Base-by-base conservation (phyloP, 2,797 vertebrate genomes). In the Chlorospingus semifuscus region DNA sequence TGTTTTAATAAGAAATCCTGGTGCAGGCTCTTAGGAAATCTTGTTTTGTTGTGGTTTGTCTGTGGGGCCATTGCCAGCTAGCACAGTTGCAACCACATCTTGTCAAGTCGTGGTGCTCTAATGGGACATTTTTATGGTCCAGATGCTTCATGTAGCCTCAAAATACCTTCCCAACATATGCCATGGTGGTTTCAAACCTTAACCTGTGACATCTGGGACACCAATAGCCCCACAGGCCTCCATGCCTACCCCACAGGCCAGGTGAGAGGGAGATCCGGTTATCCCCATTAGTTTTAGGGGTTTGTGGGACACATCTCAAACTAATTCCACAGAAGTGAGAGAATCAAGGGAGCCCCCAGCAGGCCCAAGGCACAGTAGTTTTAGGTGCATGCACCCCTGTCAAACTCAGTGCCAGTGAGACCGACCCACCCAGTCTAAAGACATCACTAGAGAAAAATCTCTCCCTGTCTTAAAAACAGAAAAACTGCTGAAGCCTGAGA, bases 181-280 rank as follows among this genome's bases (percentile, higher is more conserved):
- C 39, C 39, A 10, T 9, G 15, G 39, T 46, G 30, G 17, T 47
- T 90, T 75, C 50, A 36, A 65, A 44, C 50, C 81, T 61, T 68
- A 8, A 64, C 46, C 61, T 59, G 37, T 39, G 79, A 26, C 23
- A 32, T 55, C 26, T 60, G 69, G 46, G 39, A 59, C 24, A 41
- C 16, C 0, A 2, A 39, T 15, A 78, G 27, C 26, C 18, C 46
- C 0, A 0, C 5, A 42, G 66, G 18, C n/a, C 37, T 69, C 27
- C 16, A 57, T 1, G 3, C 8, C 11, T 50, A 47, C 46, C 21
- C 21, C 22, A 9, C 20, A 69, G 76, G 50, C 32, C 68, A 65
- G 10, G 20, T 50, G 29, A 63, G 18, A 30, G 34, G 27, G 55
- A 46, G 21, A 68, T 12, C 52, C 32, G 78, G 37, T 24, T 6